phyloP scores from a whole-genome alignment of 1,140 invertebrate genomes.

The Saccostrea echinata region DNA sequence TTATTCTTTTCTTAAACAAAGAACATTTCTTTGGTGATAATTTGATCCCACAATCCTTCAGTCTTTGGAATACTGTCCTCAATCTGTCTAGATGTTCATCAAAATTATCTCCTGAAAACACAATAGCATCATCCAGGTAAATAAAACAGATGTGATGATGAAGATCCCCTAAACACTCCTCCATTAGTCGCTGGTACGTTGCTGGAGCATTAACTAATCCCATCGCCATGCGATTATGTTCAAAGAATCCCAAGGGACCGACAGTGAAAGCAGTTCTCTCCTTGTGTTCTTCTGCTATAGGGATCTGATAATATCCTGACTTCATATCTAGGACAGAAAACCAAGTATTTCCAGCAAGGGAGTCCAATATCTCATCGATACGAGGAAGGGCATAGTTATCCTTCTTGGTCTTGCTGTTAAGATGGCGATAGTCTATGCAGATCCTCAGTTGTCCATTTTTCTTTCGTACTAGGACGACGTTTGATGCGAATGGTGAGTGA shows the following conservation, averaged over 20 bases:
- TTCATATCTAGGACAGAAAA: constrained; percentile 78
- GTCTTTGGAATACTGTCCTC: constrained; percentile 44
- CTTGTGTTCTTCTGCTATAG: constrained; percentile 62
- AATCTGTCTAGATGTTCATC: constrained; percentile 58
- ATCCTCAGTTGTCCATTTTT: constrained; percentile 64
- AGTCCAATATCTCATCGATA: constrained; percentile 79
- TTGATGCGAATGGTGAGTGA: constrained; percentile 46
- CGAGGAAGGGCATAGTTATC: constrained; percentile 82
- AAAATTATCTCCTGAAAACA: constrained; percentile 47
- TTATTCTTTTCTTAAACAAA: constrained; percentile 74
- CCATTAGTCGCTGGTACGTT: constrained; percentile 52
- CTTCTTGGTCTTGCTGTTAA: constrained; percentile 78
- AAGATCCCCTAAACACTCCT: constrained; percentile 54
- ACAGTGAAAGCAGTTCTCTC: constrained; percentile 39
- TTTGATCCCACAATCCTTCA: constrained; percentile 54
- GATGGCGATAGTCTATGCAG: constrained; percentile 79
- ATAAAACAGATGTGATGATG: constrained; percentile 53
- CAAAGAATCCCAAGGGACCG: constrained; percentile 8
- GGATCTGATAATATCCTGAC: constrained; percentile 76
- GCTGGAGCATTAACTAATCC: constrained; percentile 1
- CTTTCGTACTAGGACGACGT: constrained; percentile 49
- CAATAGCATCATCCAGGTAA: constrained; percentile 57
- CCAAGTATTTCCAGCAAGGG: constrained; percentile 72
- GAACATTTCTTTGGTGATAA: constrained; percentile 64
- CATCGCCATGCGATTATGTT: constrained; percentile 16